These are phyloP conservation scores for Tachina grossa DNA, from an alignment of 2,888 invertebrate species.

Conservation along the genomic window DNA sequence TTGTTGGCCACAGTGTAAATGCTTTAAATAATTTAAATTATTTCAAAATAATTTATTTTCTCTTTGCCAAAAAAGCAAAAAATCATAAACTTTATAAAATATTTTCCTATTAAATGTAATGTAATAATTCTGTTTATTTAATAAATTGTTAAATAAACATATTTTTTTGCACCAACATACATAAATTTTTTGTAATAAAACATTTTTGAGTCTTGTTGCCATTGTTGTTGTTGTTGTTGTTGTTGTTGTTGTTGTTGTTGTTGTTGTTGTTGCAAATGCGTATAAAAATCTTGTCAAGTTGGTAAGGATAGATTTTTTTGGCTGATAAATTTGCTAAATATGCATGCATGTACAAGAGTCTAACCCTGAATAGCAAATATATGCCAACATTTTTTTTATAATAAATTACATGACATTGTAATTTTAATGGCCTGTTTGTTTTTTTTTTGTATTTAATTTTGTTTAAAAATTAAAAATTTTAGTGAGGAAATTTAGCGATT, in stretches of 20 bases:
- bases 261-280: not conserved
- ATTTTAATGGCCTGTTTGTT: constrained; percentile 14
- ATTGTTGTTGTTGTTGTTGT: not conserved
- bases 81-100: constrained; percentile 6
- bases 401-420: constrained; percentile 43
- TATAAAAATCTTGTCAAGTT: constrained; percentile 9
- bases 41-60: constrained; percentile 1
- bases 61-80: not conserved
- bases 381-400: constrained; percentile 26
- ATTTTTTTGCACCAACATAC: not conserved
- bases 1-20: not conserved
- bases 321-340: constrained; percentile 11
- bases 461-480: not conserved
- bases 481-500: constrained; percentile 2
- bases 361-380: constrained; percentile 37
- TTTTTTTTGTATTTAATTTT: not conserved
- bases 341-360: constrained; percentile 1
- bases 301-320: constrained; percentile 26
- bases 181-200: not conserved
- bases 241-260: too few species aligned
- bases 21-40: not conserved
- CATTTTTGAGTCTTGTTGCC: not conserved
- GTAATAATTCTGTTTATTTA: constrained; percentile 29
- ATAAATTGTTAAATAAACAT: constrained; percentile 37
- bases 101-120: constrained; percentile 39